Evolutionary conservation across 2,113 vertebrate genomes (phyloP).

Genomic region (Pomatorhinus ruficollis): DNA sequence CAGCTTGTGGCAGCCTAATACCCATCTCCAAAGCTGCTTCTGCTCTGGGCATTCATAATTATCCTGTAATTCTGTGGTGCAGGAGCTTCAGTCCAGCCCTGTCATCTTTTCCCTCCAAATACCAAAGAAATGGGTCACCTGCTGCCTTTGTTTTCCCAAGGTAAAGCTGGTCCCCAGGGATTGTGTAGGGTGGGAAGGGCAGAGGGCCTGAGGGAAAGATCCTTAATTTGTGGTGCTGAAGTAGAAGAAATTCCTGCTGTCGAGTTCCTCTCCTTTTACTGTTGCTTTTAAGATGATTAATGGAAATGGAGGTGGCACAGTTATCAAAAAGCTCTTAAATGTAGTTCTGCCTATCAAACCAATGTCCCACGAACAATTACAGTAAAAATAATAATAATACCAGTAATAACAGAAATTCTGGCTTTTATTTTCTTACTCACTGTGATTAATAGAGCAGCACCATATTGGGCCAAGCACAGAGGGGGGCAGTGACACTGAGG

Average conservation of each 20-base stretch:
- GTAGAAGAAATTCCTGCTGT: not conserved
- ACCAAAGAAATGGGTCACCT: not conserved
- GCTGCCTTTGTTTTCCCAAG: not conserved
- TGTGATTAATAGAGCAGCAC: not conserved
- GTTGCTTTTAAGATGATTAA: not conserved
- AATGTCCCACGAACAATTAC: not conserved
- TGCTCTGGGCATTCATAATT: not conserved
- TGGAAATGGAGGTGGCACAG: not conserved
- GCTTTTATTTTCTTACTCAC: not conserved
- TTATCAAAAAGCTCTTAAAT: not conserved
- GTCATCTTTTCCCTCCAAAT: not conserved
- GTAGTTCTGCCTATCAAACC: not conserved
- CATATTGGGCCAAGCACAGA: not conserved
- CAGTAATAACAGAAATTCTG: not conserved
- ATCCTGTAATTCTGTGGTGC: not conserved
- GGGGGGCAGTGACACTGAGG: not conserved
- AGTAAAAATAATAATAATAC: not conserved
- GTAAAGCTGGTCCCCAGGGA: not conserved
- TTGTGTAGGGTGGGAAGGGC: not conserved
- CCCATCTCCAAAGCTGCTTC: not conserved
- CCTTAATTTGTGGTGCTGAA: not conserved
- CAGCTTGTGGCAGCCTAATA: not conserved
- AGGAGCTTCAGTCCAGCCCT: not conserved
- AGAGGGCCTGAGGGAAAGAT: not conserved
- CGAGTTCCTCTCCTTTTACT: not conserved